Percentiles rank a stretch among this genome's conserved stretches.
phyloP scores from a whole-genome alignment of 2,113 vertebrate species.

The Danio rerio region DNA sequence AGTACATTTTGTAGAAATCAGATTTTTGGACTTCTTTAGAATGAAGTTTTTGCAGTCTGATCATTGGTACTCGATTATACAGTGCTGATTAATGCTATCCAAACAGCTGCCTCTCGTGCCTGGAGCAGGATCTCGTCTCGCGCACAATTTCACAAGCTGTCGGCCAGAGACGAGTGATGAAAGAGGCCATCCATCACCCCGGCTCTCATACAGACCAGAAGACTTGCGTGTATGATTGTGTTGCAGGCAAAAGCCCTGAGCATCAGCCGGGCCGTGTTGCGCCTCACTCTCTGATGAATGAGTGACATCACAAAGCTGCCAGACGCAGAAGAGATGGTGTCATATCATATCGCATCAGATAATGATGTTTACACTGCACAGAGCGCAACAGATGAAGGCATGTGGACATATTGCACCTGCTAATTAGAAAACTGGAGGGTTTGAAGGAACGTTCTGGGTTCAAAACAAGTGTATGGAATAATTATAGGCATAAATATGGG shows the following conservation, averaged over 20 bases:
- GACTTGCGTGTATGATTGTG: slow-evolving; percentile 1
- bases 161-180: slow-evolving; percentile 34
- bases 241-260: background rate
- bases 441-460: background rate
- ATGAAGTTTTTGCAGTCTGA: background rate
- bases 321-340: background rate
- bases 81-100: slow-evolving; percentile 30
- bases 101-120: slow-evolving; percentile 35
- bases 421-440: slow-evolving; percentile 12
- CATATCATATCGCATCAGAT: slow-evolving; percentile 8
- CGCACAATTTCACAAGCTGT: slow-evolving; percentile 41
- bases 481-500: background rate
- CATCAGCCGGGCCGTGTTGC: background rate
- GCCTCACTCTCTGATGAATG: background rate
- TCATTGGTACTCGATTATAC: slow-evolving; percentile 23
- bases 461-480: background rate
- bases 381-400: background rate
- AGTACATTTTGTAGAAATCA: too few relatives aligned
- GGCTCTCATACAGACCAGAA: slow-evolving; percentile 4
- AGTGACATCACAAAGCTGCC: slow-evolving; percentile 16
- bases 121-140: slow-evolving; percentile 22
- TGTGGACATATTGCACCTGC: background rate
- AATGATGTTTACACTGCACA: background rate
- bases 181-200: slow-evolving; percentile 31
- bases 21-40: too few relatives aligned